Base-by-base conservation (phyloP, 2,888 invertebrate species). In the Notocelia uddmanniana region DNA sequence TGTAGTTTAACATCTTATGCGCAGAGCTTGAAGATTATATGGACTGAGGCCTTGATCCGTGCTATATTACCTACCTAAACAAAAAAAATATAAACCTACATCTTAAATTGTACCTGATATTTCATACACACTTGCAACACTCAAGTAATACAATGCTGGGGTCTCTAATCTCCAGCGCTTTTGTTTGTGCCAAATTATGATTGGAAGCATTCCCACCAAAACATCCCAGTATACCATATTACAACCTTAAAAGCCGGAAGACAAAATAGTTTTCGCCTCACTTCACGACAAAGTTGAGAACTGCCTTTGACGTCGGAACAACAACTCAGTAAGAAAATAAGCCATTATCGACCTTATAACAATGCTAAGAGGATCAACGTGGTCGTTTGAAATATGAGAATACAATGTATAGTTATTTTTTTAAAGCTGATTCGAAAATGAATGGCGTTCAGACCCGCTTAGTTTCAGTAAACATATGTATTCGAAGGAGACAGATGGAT, bases 101-200 rank as follows among this genome's bases (percentile, higher is more conserved):
- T 8, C 8, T 9, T 34, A 34, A 34, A 10, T 3, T 34, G 34
- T 10, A 34, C 11, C 11, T 11, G 34, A 34, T 34, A 34, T 34
- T 34, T 34, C 2, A 11, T 37, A 37, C 11, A 3, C 37, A 37
- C 37, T 37, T 37, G 11, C 37, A 37, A 37, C 11, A 37, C 6
- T 52, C 13, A 19, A 21, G 11, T 5, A 15, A 54, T 26, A 54
- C 15, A 64, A 41, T 45, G 13, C 66, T n/a, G n/a, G 9, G 1
- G 48, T 41, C 41, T 15, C 15, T 48, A 48, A 57, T 67, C 55
- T 57, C 26, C 9, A 11, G 11, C 34, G 55, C 58, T 15, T 68
- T 50, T 68, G 58, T 68, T 58, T 58, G 55, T 54, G 48, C 58
- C 67, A 48, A 68, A 58, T 58, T 68, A 68, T 68, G 48, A 58